Evolutionary conservation across 2,888 invertebrate genomes (phyloP).

Genomic region (Lampropteryx suffumata): DNA sequence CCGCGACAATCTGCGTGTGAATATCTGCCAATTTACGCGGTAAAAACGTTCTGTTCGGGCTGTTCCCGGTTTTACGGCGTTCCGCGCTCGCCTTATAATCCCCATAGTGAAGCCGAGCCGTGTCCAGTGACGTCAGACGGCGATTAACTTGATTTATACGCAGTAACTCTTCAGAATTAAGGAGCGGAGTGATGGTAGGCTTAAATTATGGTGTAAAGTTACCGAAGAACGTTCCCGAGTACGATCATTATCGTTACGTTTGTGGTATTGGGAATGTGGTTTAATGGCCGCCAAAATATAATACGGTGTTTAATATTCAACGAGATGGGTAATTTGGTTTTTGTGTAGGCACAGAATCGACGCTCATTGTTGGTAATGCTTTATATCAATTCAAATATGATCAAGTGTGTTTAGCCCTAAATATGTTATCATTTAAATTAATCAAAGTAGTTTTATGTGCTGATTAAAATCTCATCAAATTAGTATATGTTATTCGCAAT

Average conservation of each 20-base stretch:
- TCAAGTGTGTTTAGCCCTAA: too few species aligned
- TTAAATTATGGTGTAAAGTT: conserved; percentile 37
- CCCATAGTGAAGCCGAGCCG: conserved; percentile 29
- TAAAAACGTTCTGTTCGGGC: conserved; percentile 12
- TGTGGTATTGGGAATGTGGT: conserved; percentile 11
- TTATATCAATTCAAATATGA: too few species aligned
- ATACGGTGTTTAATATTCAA: neutral
- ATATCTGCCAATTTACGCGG: conserved; percentile 12
- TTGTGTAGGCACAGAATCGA: neutral
- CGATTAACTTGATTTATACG: conserved; percentile 54
- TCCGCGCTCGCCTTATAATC: conserved; percentile 21
- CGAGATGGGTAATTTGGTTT: neutral
- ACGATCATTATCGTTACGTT: conserved; percentile 11
- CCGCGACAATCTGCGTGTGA: conserved; percentile 7
- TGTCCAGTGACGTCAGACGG: conserved; percentile 42
- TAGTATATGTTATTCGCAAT: too few species aligned
- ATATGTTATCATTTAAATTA: too few species aligned
- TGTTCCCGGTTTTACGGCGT: conserved; percentile 14
- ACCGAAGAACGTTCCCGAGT: conserved; percentile 14
- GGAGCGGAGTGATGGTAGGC: conserved; percentile 32
- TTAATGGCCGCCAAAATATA: conserved; percentile 1
- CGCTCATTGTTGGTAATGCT: too few species aligned
- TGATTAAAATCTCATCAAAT: too few species aligned
- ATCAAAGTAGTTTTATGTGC: too few species aligned
- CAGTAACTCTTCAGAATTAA: conserved; percentile 41